Evolutionary conservation across 2,888 invertebrate species (phyloP), one percentile per base, ranked within the genome.

Genomic region (Aphelenchoides bicaudatus): DNA sequence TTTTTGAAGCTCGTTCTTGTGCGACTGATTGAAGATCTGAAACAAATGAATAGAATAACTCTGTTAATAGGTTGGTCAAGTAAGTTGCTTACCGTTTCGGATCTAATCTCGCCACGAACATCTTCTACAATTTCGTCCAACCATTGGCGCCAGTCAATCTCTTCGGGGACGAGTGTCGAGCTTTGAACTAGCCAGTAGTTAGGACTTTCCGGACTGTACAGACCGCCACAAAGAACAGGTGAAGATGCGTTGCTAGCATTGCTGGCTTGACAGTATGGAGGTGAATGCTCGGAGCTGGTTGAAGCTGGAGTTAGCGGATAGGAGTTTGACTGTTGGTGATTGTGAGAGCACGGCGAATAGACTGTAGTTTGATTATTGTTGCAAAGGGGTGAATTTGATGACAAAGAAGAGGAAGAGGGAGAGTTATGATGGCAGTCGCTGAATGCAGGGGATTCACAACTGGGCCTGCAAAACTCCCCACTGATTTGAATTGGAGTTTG

Each of bases 91-190:
- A 65, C 54, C 27, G 54, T 39, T 27, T 68, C 69, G 13, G 57
- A 56, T 13, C 37, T 34, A 23, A 73, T 60, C 58, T 75, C 75
- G 16, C 58, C 61, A n/a, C 71, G 68, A 6, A 72, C 74, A 54
- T 74, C 67, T n/a, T 61, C 62, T 39, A 75, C 64, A 31, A 74
- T 49, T 8, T 63, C 61, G 61, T 75, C 75, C 43, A 75, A 54
- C 65, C 64, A 65, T 29, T 64, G 53, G 38, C 51, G 27, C 59
- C 58, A 59, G 38, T 59, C 37, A 29, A 6, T 10, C 19, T 28
- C 23, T 16, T 27, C 28, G 29, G 49, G 8, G 23, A 43, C 43
- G 43, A 21, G 25, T n/a, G n/a, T n/a, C n/a, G n/a, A n/a, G 6
- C 21, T 8, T 6, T 19, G 16, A n/a, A 43, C 43, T 10, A 8